Evolutionary conservation across 2,888 invertebrate genomes (phyloP), one percentile per base, ranked within the genome.

Genomic region (Cactoblastis cactorum): DNA sequence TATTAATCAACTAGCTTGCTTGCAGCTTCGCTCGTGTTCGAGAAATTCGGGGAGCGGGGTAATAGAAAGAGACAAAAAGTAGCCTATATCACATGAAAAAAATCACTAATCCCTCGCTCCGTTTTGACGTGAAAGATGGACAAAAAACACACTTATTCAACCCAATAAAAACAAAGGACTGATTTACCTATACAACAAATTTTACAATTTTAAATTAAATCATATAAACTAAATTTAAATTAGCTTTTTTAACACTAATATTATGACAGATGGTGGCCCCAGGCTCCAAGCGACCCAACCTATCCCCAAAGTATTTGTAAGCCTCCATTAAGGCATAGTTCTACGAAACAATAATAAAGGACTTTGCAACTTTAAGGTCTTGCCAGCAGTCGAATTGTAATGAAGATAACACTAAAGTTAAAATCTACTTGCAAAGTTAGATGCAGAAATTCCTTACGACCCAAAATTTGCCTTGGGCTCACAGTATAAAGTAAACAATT

Each of bases 321-420:
- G 50, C 52, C 53, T 48, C 50, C 52, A 56, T 58, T 54, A 50
- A 33, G 55, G 38, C 53, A 53, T 54, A 55, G 54, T 55, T 56
- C 28, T 45, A 51, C 54, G 55, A 48, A 53, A 57, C 56, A 53
- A 61, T 56, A 57, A 53, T 55, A 55, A 53, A 52, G 58, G 52
- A 52, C 52, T 51, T 51, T 18, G 17, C 32, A 55, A 53, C 49
- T 59, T 55, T 52, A 49, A 49, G 52, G 52, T 52, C 50, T 41
- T 15, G 52, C 49, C 43, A 49, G 37, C 38, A 49, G 53, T 39
- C 48, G 45, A 50, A 55, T 52, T 49, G 52, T 52, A 50, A 52
- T 50, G 50, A 50, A 55, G 54, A 55, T 53, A 55, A 51, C 49
- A 47, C 28, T 49, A 33, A 22, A 38, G 39, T 45, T 43, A 32